phyloP scores from a whole-genome alignment of 2,797 vertebrate species.

The Lepus townsendii region DNA sequence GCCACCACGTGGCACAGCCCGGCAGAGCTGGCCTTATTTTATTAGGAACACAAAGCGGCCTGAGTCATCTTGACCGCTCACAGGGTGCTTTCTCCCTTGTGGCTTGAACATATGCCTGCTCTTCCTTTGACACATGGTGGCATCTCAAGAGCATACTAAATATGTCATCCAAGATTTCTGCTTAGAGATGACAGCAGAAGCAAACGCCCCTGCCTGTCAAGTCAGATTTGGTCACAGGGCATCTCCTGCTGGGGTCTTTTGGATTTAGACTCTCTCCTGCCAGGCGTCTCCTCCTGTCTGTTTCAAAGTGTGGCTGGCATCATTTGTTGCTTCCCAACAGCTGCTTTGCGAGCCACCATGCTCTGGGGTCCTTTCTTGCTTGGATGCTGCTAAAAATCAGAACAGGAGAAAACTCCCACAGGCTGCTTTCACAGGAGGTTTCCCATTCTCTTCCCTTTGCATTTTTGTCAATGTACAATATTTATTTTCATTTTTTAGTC shows the following conservation, averaged over 20 bases:
- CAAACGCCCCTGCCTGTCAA: conserved; percentile 61
- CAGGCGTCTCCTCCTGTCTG: not conserved
- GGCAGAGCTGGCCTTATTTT: not conserved
- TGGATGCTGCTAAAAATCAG: not conserved
- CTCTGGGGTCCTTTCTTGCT: not conserved
- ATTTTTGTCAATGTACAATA: not conserved
- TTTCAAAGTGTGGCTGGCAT: not conserved
- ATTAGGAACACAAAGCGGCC: not conserved
- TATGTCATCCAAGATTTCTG: conserved; percentile 56
- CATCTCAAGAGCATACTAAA: conserved; percentile 58
- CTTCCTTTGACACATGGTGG: not conserved
- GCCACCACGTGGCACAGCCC: not conserved
- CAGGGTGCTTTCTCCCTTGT: not conserved
- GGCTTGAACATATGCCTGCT: conserved; percentile 55
- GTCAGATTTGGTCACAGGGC: conserved; percentile 64
- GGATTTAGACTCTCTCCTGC: conserved; percentile 47
- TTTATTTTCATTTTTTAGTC: conserved; percentile 8
- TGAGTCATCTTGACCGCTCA: not conserved
- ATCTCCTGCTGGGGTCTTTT: conserved; percentile 53
- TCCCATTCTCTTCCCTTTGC: not conserved
- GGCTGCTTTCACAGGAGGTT: not conserved
- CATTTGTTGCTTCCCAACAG: not conserved
- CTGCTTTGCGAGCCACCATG: not conserved
- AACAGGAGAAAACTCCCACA: not conserved
- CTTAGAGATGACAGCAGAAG: conserved; percentile 61